Percentiles rank a stretch among this genome's conserved stretches.
Evolutionary conservation across 2,888 invertebrate genomes (phyloP).

Genomic region (Scaptomyza caliginosa): DNA sequence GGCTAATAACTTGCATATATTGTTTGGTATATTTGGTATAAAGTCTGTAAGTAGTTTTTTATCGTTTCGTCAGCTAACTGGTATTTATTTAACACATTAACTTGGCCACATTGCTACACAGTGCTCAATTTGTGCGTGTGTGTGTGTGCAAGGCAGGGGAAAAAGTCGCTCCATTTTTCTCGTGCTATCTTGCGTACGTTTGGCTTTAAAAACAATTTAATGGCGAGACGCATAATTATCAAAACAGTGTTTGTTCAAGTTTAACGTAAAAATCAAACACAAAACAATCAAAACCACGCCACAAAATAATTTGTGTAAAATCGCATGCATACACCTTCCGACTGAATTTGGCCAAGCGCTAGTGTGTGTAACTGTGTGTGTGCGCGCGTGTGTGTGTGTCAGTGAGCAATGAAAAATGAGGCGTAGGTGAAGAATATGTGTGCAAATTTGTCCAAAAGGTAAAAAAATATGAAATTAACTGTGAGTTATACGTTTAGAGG

Average conservation of each 20-base stretch:
- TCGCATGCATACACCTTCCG: slow-evolving; percentile 39
- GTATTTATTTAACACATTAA: slow-evolving; percentile 11
- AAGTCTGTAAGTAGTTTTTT: not conserved
- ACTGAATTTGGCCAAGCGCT: slow-evolving; percentile 56
- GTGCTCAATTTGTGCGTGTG: slow-evolving; percentile 59
- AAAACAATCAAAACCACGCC: slow-evolving; percentile 8
- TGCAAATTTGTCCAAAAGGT: slow-evolving; percentile 70
- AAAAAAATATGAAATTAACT: slow-evolving; percentile 27
- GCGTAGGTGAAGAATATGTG: slow-evolving; percentile 73
- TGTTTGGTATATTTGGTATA: slow-evolving; percentile 27
- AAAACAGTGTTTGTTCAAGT: slow-evolving; percentile 33
- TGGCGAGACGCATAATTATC: slow-evolving; percentile 33
- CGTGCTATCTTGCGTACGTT: slow-evolving; percentile 67
- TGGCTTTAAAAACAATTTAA: slow-evolving; percentile 56
- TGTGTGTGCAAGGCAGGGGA: slow-evolving; percentile 70
- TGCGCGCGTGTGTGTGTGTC: slow-evolving; percentile 65
- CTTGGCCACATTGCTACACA: slow-evolving; percentile 44
- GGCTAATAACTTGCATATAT: slow-evolving; percentile 41
- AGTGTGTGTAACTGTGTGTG: slow-evolving; percentile 51
- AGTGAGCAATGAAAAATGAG: slow-evolving; percentile 72
- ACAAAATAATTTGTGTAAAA: slow-evolving; percentile 32
- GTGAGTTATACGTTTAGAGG: slow-evolving; percentile 7
- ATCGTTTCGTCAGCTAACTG: not conserved
- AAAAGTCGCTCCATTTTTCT: slow-evolving; percentile 77
- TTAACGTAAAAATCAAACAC: slow-evolving; percentile 11